These are phyloP conservation scores for Mycetomoellerius zeteki DNA, from an alignment of 1,140 invertebrate species.

Conservation along the genomic window DNA sequence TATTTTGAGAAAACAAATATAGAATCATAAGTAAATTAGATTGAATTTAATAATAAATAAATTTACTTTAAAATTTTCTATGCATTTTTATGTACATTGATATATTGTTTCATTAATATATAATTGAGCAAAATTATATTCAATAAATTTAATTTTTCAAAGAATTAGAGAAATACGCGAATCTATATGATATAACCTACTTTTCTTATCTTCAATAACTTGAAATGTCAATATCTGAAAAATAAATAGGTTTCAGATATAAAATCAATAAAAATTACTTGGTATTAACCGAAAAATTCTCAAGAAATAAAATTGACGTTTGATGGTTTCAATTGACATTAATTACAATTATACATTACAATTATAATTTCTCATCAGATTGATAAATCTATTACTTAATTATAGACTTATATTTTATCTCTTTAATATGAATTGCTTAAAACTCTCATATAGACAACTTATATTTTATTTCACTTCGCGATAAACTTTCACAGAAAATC, in stretches of 20 bases:
- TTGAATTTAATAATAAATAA: constrained; percentile 21
- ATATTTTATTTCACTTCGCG: not conserved
- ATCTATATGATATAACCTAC: not conserved
- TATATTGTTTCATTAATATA: not conserved
- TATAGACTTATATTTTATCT: not conserved
- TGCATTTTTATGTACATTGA: not conserved
- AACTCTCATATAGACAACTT: not conserved
- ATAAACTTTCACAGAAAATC: not conserved
- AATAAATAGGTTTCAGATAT: not conserved
- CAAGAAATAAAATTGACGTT: not conserved
- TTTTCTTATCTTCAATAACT: not conserved
- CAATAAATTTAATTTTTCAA: not conserved
- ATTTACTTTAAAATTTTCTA: not conserved
- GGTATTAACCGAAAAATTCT: not conserved
- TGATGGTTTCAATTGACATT: not conserved
- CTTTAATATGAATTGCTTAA: not conserved
- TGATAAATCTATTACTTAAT: not conserved
- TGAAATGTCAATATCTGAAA: not conserved
- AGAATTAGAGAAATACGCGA: not conserved
- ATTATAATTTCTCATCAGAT: not conserved
- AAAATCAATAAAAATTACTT: not conserved
- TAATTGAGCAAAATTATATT: not conserved
- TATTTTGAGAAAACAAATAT: not conserved
- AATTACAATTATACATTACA: not conserved
- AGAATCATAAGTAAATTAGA: not conserved